These are phyloP conservation scores for Tonatia bakeri DNA, from an alignment of 2,113 vertebrate genomes.

Conservation along the genomic window DNA sequence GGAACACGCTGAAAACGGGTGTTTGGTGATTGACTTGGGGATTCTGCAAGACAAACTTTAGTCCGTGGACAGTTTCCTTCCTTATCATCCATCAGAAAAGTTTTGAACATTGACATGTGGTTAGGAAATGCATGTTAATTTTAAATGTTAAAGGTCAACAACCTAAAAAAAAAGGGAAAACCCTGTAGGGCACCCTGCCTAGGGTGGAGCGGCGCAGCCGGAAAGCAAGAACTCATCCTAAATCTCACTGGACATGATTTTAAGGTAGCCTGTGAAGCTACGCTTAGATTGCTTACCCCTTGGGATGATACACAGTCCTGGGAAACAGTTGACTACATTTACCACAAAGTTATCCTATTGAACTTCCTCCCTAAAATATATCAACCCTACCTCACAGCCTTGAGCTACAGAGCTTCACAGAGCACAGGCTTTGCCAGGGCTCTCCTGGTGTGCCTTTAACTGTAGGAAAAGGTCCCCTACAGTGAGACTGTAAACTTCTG, in stretches of 20 bases:
- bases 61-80: slow-evolving; percentile 24
- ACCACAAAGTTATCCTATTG: not conserved
- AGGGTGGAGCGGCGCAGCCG: not conserved
- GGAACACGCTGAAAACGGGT: not conserved
- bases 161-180: not conserved
- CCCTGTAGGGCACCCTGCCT: not conserved
- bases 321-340: not conserved
- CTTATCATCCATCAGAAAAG: not conserved
- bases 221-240: not conserved
- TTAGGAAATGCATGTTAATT: not conserved
- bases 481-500: not conserved
- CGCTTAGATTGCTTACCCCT: not conserved
- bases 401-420: not conserved
- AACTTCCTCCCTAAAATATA: not conserved
- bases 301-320: not conserved
- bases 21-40: not conserved
- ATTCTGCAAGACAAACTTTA: not conserved
- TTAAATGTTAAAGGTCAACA: not conserved
- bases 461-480: not conserved
- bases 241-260: not conserved
- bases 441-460: not conserved
- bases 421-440: not conserved
- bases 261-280: not conserved
- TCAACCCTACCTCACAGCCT: not conserved
- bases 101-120: not conserved